Base-by-base conservation (phyloP, 2,888 invertebrate genomes). In the Leptinotarsa tumamoca region DNA sequence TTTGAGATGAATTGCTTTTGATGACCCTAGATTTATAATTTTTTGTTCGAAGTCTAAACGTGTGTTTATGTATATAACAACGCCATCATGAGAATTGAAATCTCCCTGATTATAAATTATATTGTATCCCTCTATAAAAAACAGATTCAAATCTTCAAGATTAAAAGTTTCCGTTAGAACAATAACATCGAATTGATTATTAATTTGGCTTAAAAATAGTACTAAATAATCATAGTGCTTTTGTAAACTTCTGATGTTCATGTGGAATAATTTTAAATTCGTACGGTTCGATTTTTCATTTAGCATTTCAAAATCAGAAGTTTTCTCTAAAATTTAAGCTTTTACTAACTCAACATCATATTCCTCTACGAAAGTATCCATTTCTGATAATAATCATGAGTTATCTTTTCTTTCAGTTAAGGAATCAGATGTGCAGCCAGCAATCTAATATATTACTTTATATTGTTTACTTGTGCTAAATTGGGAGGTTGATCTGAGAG, bases 161-260 rank as follows among this genome's bases (percentile, higher is more conserved):
- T 70, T 10, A 18, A 58, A 43, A 18, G 71, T 66, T 69, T 69
- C 66, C 63, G 67, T 33, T 43, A 67, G 52, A 33, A 72, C 56
- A 21, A 69, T 63, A 51, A 61, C 21, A 56, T 63, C 63, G n/a
- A 18, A 52, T 7, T 18, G 3, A 58, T 63, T 49, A 54, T 63
- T 69, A 51, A 66, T 23, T 69, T 69, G 51, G 43, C 7, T 49
- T 43, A 33, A 68, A 52, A 63, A 63, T 61, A 68, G 43, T 51
- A 61, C 21, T 33, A 76, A 69, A 68, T 75, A 67, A 72, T 79
- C 73, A 33, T 68, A 71, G 50, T 54, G 50, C 27, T 49, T 63
- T 68, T 70, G 18, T 71, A 75, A 23, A 27, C 63, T 71, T 21
- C 71, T 27, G 17, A 71, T 71, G 63, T 71, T 71, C 61, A 50